Base-by-base conservation (phyloP, 2,113 vertebrate species). In the cat (Felis catus) region DNA sequence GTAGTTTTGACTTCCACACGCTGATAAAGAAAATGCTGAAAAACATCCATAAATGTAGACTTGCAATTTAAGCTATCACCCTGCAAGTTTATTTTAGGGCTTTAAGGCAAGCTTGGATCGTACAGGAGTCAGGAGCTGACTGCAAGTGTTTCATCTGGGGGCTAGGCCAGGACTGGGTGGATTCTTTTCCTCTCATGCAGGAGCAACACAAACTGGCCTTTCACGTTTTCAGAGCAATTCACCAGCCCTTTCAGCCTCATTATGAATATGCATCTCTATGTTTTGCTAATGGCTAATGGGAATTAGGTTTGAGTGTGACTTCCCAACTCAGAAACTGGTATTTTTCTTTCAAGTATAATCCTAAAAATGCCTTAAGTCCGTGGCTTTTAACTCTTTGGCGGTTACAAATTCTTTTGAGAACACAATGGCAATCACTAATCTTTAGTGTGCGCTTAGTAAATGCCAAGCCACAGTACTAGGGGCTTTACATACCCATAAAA, bases 1-100 rank as follows among this genome's bases (percentile, higher is more conserved):
- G 97, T 97, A 98, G 98, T 97, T 98, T 98, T 98, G 97, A 97
- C 98, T 98, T 98, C 94, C 66, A 78, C 41, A 70, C 79, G 96
- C 91, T 92, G 85, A 88, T 66, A 98, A 97, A 10, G 63, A 87
- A 95, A 87, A 39, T 8, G 45, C n/a, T 95, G 48, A 79, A 79
- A 84, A 61, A 13, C 5, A 5, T 8, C 27, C 16, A 31, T 7
- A 89, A 19, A 13, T 9, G 0, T 11, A 31, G 31, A 85, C 23
- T 53, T 53, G 21, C 41, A 29, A 1, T 33, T 18, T 45, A n/a
- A 48, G 10, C 7, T 16, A 3, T 73, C 4, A 4, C 33, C 51
- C 48, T 61, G 48, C 58, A 65, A 19, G 29, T 76, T 29, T 36
- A 19, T 68, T 86, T 95, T 78, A 39, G 48, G 10, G 14, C 61